Base-by-base conservation (phyloP, 2,113 vertebrate genomes). In the Leucopsar rothschildi region DNA sequence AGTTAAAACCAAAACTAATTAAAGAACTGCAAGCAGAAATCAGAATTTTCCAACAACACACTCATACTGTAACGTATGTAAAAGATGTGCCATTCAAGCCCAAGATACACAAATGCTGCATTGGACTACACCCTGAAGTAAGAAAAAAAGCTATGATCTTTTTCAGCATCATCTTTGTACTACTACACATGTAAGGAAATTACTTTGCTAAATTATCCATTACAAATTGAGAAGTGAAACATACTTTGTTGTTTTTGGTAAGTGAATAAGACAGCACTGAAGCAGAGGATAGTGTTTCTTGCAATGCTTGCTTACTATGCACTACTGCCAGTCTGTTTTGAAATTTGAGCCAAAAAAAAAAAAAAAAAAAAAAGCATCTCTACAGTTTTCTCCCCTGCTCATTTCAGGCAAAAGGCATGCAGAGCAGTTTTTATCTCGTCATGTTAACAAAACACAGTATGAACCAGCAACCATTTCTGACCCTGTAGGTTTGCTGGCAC, bases 181-280 rank as follows among this genome's bases (percentile, higher is more conserved):
- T 77, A 56, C 40, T 84, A 83, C 56, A 81, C 40, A 33, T 27
- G 68, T 71, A 91, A 80, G 64, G 88, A 88, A 95, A 95, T 83
- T n/a, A 71, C 68, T 90, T 53, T 71, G 85, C 71, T 86, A 81
- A 96, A 96, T 94, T 90, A 92, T n/a, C 88, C 72, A 63, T 18
- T 90, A 92, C 82, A 90, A 96, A 95, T 2, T 35, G 88, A 92
- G 79, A 96, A 77, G 44, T 2, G 1, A 91, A 92, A 77, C 6
- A 11, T 47, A 85, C 50, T 53, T 44, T 45, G 35, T 19, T 35
- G 11, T 31, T 83, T 81, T 68, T 90, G 47, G 60, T 53, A 53
- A 59, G 87, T 0, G 0, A 66, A 61, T 40, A 42, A 72, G 66
- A 21, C 33, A 13, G 77, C 82, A 28, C 59, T 80, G 52, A 59